Base-by-base conservation (phyloP, 2,888 invertebrate genomes). In the Bimastos eiseni region DNA sequence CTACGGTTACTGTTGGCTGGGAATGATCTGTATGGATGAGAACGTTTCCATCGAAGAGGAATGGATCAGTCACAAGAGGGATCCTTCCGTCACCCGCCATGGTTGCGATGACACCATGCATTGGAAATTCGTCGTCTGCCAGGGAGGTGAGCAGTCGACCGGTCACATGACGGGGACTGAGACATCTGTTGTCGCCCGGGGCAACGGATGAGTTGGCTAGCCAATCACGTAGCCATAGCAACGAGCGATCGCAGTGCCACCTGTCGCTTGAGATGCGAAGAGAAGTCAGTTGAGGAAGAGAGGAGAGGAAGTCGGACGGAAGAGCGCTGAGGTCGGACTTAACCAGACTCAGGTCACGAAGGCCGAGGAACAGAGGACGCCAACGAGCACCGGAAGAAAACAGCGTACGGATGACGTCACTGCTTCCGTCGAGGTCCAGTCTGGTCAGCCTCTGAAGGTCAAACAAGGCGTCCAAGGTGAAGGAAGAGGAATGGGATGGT, bases 221-320 rank as follows among this genome's bases (percentile, higher is more conserved):
- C 90, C 90, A 90, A 5, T 70, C 36, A n/a, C 90, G 49, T 44
- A 90, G 24, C 90, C 90, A 90, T 37, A 44, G 55, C 49, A 90
- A 37, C 70, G 49, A 37, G 5, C 37, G 55, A 70, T 90, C 70
- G 90, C 70, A 98, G 96, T 11, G 96, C 96, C 90, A 96, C 95
- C 91, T 98, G 19, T 44, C 37, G 55, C 90, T 49, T 2, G 55
- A 55, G 13, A 90, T 33, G 33, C 37, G 90, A 13, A 90, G 24
- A 3, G 55, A 41, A 33, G n/a, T 49, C 33, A 90, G 37, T 19
- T 34, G n/a, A 17, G 90, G 90, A 70, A 90, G n/a, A 33, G 5
- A n/a, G 34, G 55, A 55, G 90, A 34, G 83, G 37, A 90, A 90
- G 55, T 44, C 49, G 11, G 70, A n/a, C 34, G 49, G 30, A 6